Percentiles rank a stretch among this genome's conserved stretches.
These are phyloP conservation scores for Panagrolaimus sp. DNA, from an alignment of 1,140 invertebrate genomes.

Conservation along the genomic window DNA sequence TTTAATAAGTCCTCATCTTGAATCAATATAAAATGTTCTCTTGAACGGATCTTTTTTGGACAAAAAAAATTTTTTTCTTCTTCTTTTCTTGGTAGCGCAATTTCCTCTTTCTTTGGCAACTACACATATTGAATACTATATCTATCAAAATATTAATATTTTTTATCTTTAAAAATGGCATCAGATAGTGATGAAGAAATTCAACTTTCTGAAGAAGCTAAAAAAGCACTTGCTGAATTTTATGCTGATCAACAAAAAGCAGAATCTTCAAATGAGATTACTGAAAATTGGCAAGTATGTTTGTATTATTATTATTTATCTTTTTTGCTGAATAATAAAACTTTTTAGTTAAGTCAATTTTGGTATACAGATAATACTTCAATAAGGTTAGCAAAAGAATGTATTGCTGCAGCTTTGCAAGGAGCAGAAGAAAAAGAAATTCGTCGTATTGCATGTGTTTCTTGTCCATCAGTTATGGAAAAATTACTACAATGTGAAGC, in stretches of 20 bases:
- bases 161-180: too few relatives aligned
- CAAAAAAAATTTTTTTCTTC: not conserved
- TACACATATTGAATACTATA: too few relatives aligned
- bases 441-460: conserved; percentile 71
- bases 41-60: conserved; percentile 7
- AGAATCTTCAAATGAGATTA: conserved; percentile 61
- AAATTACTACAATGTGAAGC: conserved; percentile 59
- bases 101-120: too few relatives aligned
- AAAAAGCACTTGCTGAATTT: conserved; percentile 75
- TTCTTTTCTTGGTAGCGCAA: too few relatives aligned
- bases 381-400: conserved; percentile 62
- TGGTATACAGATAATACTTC: conserved; percentile 82
- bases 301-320: conserved; percentile 64
- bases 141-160: too few relatives aligned
- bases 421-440: not conserved
- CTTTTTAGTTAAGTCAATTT: conserved; percentile 80
- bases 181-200: not conserved
- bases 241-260: conserved; percentile 68
- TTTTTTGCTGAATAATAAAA: conserved; percentile 24
- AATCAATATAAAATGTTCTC: conserved; percentile 5
- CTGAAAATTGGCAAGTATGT: conserved; percentile 69
- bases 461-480: conserved; percentile 78
- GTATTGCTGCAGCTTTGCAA: conserved; percentile 20
- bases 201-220: conserved; percentile 65
- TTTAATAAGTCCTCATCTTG: too few relatives aligned